Percentiles rank a stretch among this genome's conserved stretches.
phyloP scores from a whole-genome alignment of 2,888 invertebrate genomes.

The Agrilus cyanescens region DNA sequence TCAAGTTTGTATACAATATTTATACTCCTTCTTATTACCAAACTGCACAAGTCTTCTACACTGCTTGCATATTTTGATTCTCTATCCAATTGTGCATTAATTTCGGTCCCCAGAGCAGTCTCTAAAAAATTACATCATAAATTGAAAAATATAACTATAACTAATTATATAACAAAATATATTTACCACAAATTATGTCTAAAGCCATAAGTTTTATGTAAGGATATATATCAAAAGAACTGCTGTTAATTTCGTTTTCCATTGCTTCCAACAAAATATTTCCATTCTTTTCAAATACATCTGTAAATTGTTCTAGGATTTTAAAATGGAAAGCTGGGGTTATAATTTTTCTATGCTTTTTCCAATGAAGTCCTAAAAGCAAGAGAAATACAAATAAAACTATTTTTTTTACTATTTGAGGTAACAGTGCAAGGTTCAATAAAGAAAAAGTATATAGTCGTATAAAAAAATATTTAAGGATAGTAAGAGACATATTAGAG shows the following conservation, averaged over 20 bases:
- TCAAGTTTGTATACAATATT: slow-evolving; percentile 33
- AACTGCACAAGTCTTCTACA: slow-evolving; percentile 42
- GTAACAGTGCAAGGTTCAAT: too few relatives aligned
- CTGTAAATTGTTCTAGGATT: slow-evolving; percentile 59
- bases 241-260: slow-evolving; percentile 28
- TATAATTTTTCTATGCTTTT: slow-evolving; percentile 52
- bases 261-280: slow-evolving; percentile 45
- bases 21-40: slow-evolving; percentile 21
- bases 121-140: too few relatives aligned
- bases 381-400: too few relatives aligned
- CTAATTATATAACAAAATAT: too few relatives aligned
- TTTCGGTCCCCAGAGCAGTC: slow-evolving; percentile 50
- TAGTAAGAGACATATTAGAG: too few relatives aligned
- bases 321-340: slow-evolving; percentile 73
- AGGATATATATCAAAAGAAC: slow-evolving; percentile 47
- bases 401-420: too few relatives aligned
- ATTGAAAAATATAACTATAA: too few relatives aligned
- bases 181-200: slow-evolving; percentile 50
- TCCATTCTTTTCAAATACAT: slow-evolving; percentile 54
- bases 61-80: slow-evolving; percentile 61
- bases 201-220: slow-evolving; percentile 47
- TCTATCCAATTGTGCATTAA: slow-evolving; percentile 56
- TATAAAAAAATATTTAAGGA: too few relatives aligned
- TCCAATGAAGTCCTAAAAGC: slow-evolving; percentile 39
- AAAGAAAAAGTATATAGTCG: too few relatives aligned